Conservation (phyloP, 2,113 vertebrate genomes). For the Oreotrochilus melanogaster region DNA sequence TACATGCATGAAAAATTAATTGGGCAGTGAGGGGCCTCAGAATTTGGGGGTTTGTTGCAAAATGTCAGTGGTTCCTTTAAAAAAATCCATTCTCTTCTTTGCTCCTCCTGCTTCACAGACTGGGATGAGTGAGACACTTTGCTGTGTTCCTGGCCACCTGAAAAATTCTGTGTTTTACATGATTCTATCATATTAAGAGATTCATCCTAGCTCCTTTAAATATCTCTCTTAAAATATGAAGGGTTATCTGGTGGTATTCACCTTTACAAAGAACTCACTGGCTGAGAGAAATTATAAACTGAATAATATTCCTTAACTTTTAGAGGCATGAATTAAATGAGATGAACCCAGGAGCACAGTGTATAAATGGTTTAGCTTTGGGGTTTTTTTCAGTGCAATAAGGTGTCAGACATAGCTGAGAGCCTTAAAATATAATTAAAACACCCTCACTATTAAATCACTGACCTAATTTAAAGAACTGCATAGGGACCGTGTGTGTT, state of each 20-base stretch:
- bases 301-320: fast-evolving
- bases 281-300: fast-evolving
- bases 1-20: background rate
- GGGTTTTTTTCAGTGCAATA: fast-evolving
- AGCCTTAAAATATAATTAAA: background rate
- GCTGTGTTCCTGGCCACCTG: background rate
- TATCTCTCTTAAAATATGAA: background rate
- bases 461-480: background rate
- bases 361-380: background rate
- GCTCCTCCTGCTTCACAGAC: background rate
- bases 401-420: fast-evolving
- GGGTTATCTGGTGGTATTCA: background rate
- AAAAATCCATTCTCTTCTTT: background rate
- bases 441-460: background rate
- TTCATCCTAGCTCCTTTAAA: background rate
- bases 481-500: fast-evolving
- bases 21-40: background rate
- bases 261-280: background rate
- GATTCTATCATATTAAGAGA: background rate
- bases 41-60: background rate
- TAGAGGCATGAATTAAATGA: background rate
- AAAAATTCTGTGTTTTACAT: background rate
- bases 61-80: background rate
- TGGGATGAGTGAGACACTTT: background rate
- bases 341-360: background rate